Evolutionary conservation across 2,888 invertebrate species (phyloP).

Genomic region (Phytoseiulus persimilis): DNA sequence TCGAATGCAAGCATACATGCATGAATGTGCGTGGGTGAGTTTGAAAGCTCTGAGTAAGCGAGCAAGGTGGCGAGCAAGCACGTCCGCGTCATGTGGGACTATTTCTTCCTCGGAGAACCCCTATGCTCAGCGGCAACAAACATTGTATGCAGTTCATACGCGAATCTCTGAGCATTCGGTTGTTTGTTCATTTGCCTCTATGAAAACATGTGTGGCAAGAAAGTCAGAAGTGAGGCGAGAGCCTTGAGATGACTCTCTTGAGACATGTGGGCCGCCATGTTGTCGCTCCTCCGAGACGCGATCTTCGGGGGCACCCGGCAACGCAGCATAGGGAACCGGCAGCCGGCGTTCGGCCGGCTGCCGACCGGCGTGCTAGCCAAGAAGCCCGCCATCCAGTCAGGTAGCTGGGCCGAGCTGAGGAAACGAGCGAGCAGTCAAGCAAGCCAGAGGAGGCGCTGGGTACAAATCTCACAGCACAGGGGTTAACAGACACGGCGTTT

Average conservation of each 20-base stretch:
- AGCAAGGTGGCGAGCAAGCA: not conserved
- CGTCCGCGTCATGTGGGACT: not conserved
- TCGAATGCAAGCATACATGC: not conserved
- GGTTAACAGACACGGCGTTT: not conserved
- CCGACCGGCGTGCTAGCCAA: not conserved
- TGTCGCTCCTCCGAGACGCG: not conserved
- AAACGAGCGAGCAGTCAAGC: not conserved
- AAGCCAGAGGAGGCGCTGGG: not conserved
- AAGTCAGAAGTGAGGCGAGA: not conserved
- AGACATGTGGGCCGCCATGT: slow-evolving; percentile 5
- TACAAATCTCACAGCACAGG: not conserved
- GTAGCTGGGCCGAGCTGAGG: not conserved
- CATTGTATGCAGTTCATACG: not conserved
- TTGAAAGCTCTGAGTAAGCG: not conserved
- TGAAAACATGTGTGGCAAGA: not conserved
- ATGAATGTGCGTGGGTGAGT: not conserved
- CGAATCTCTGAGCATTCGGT: not conserved
- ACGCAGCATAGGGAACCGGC: not conserved
- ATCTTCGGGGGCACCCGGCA: slow-evolving; percentile 5
- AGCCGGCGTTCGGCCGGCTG: not conserved
- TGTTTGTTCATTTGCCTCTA: not conserved
- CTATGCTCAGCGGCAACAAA: not conserved
- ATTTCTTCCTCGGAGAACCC: not conserved
- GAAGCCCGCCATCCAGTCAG: not conserved
- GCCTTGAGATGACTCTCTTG: not conserved